Conservation (phyloP, 2,888 invertebrate genomes). For the Euphydryas editha region DNA sequence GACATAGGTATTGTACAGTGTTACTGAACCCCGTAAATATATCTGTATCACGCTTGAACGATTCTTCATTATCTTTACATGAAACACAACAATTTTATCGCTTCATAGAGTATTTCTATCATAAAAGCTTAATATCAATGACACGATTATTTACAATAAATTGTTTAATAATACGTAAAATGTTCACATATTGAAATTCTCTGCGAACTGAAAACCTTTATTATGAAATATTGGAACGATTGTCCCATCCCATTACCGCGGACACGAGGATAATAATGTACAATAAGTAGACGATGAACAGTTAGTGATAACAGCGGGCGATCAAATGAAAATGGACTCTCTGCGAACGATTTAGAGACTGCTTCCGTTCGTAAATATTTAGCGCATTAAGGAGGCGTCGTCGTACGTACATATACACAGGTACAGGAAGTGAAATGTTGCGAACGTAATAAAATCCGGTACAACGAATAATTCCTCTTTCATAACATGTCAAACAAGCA, state of each 20-base stretch:
- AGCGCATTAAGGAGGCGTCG: conserved; percentile 13
- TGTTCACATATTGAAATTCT: conserved; percentile 16
- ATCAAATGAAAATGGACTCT: conserved; percentile 13
- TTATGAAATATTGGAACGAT: conserved; percentile 27
- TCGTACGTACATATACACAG: conserved; percentile 12
- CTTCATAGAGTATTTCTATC: neutral
- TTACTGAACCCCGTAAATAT: too few species aligned
- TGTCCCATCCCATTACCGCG: conserved; percentile 29
- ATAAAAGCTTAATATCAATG: neutral
- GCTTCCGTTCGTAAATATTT: neutral
- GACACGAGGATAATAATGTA: conserved; percentile 35
- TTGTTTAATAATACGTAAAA: conserved; percentile 9
- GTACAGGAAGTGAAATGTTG: conserved; percentile 26
- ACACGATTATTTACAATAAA: neutral
- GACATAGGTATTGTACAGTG: too few species aligned
- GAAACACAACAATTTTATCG: too few species aligned
- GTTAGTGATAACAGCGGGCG: neutral
- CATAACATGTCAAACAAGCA: conserved; percentile 32
- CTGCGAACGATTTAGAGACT: neutral
- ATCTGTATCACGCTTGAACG: too few species aligned
- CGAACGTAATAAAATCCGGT: conserved; percentile 29
- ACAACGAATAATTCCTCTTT: conserved; percentile 33
- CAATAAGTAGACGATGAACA: conserved; percentile 23
- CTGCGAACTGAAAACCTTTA: conserved; percentile 24
- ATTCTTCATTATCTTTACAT: too few species aligned